Percentiles rank a stretch among this genome's conserved stretches.
Evolutionary conservation across 2,113 vertebrate species (phyloP).

Genomic region (Gnathonemus echidnorhynchus): DNA sequence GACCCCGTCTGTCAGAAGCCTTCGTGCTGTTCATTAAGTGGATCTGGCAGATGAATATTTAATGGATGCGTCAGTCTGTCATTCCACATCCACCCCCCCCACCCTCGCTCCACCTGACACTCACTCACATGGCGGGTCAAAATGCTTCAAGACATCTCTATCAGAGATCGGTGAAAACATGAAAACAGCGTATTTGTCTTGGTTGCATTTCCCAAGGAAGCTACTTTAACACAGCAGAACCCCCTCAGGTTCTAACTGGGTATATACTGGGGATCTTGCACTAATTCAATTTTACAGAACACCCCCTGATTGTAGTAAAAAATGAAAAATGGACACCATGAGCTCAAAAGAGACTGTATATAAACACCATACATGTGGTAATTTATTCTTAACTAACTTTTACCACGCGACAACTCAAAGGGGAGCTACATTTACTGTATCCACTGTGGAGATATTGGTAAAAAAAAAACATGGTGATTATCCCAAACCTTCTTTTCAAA

Average conservation of each 20-base stretch:
- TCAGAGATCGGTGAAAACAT: neutral
- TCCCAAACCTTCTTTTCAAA: neutral
- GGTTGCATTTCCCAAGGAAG: neutral
- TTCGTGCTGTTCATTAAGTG: slow-evolving; percentile 45
- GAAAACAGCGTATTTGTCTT: no score
- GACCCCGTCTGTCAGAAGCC: slow-evolving; percentile 45
- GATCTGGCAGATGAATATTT: slow-evolving; percentile 53
- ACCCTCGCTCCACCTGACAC: slow-evolving; percentile 40
- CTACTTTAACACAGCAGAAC: neutral
- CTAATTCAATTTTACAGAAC: neutral
- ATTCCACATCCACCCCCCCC: slow-evolving; percentile 33
- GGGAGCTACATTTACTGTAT: neutral
- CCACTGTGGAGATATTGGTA: neutral
- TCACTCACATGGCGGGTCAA: slow-evolving; percentile 25
- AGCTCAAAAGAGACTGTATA: neutral
- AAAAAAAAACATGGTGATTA: neutral
- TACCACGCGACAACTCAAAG: neutral
- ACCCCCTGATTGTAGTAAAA: neutral
- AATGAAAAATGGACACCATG: neutral
- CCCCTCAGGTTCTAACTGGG: neutral
- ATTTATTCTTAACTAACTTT: neutral
- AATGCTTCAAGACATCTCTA: slow-evolving; percentile 12
- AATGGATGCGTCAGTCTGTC: slow-evolving; percentile 27
- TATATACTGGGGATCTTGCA: neutral
- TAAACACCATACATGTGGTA: neutral